Evolutionary conservation across 2,888 invertebrate species (phyloP).

Genomic region (Nymphalis polychloros): DNA sequence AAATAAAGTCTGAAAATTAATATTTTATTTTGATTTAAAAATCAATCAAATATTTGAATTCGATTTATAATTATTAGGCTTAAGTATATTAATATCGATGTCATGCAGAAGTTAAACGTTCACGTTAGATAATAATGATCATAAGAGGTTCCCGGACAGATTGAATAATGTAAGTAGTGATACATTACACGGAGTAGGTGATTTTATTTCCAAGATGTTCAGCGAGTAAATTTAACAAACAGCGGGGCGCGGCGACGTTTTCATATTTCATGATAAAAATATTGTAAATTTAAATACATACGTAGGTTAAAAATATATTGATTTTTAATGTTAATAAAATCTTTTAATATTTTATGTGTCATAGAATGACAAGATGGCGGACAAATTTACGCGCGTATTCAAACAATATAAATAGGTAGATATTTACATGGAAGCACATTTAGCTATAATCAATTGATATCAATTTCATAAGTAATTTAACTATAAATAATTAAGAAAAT

Average conservation of each 20-base stretch:
- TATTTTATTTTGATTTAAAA: no score
- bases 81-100: no score
- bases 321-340: not conserved
- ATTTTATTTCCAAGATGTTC: constrained; percentile 1
- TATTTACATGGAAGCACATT: not conserved
- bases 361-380: not conserved
- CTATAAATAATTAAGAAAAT: no score
- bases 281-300: constrained; percentile 22
- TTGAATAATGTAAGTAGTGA: not conserved
- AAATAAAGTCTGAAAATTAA: no score
- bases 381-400: not conserved
- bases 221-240: constrained; percentile 1
- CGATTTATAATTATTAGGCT: no score
- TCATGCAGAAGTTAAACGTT: no score
- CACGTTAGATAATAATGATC: not conserved
- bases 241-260: constrained; percentile 15
- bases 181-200: not conserved
- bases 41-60: no score
- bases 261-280: constrained; percentile 28
- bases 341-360: not conserved
- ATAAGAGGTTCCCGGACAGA: not conserved
- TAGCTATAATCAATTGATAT: no score
- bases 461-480: no score
- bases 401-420: not conserved
- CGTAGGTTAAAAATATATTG: constrained; percentile 3